phyloP scores from a whole-genome alignment of 2,797 vertebrate genomes.

The Sebastes taczanowskii region DNA sequence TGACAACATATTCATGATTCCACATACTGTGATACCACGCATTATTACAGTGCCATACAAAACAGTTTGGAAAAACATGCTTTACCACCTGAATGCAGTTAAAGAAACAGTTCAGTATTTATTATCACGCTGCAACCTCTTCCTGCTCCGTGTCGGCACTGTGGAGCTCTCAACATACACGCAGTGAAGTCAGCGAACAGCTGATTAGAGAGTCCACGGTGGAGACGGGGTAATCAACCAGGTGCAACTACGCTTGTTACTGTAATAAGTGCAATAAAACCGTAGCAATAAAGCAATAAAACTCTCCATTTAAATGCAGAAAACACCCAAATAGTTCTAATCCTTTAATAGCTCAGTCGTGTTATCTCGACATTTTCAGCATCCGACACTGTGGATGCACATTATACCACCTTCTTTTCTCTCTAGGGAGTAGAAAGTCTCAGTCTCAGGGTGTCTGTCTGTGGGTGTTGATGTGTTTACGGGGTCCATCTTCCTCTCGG shows the following conservation, averaged over 20 bases:
- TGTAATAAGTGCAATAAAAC: too few relatives aligned
- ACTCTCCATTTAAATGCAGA: too few relatives aligned
- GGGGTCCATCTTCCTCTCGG: slow-evolving; percentile 35
- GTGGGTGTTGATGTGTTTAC: slow-evolving; percentile 40
- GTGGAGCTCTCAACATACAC: too few relatives aligned
- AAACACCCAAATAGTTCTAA: not conserved
- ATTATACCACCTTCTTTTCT: not conserved
- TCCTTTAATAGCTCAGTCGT: not conserved
- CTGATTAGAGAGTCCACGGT: too few relatives aligned
- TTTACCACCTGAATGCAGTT: not conserved
- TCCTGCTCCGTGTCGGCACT: too few relatives aligned
- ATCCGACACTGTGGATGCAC: not conserved
- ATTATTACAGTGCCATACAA: not conserved
- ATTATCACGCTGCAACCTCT: too few relatives aligned
- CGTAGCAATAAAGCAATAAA: too few relatives aligned
- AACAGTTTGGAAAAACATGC: not conserved
- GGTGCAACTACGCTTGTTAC: too few relatives aligned
- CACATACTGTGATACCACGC: not conserved
- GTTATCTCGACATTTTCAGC: not conserved
- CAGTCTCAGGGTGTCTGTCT: slow-evolving; percentile 35
- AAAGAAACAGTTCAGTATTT: too few relatives aligned
- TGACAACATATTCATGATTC: not conserved
- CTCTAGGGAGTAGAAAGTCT: slow-evolving; percentile 26
- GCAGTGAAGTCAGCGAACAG: too few relatives aligned
- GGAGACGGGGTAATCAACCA: too few relatives aligned